Base-by-base conservation (phyloP, 2,888 invertebrate genomes). In the Ptychoptera albimana region DNA sequence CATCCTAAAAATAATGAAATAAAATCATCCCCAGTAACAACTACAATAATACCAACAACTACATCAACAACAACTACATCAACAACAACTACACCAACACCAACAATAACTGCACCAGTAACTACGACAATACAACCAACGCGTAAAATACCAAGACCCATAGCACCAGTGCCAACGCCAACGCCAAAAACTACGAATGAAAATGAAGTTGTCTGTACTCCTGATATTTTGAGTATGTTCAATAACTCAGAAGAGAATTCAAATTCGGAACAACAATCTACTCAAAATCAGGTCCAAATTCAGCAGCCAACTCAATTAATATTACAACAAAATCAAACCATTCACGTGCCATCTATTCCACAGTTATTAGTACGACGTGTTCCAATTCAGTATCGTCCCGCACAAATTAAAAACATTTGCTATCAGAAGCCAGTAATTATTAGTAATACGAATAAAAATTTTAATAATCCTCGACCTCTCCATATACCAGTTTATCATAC, bases 121-220 rank as follows among this genome's bases (percentile, higher is more conserved):
- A 8, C 30, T 2, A 29, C 8, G 12, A 11, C 37, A 11, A 16
- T 9, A 16, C 16, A 41, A 23, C 2, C 10, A n/a, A 11, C 29
- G 2, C 14, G 15, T 7, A 11, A 7, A 7, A 8, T 11, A 7
- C 9, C 9, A 32, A n/a, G 8, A 32, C 4, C 9, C n/a, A 11
- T n/a, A 15, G 11, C 31, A 39, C 40, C 61, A 61, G 42, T n/a
- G n/a, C n/a, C n/a, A n/a, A n/a, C n/a, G n/a, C n/a, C n/a, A n/a
- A n/a, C 56, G 56, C 10, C 31, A 49, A 0, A 61, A 48, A 48
- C 51, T 2, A 62, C 61, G 39, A 60, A 60, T 48, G 68, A 74
- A 51, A 64, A 69, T 54, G 69, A 67, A 55, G 72, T 77, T 11
- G 74, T 77, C 13, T 77, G 77, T 49, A 77, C 77, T 1, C 77